Base-by-base conservation (phyloP, 2,888 invertebrate species). In the Apotomis betuletana region DNA sequence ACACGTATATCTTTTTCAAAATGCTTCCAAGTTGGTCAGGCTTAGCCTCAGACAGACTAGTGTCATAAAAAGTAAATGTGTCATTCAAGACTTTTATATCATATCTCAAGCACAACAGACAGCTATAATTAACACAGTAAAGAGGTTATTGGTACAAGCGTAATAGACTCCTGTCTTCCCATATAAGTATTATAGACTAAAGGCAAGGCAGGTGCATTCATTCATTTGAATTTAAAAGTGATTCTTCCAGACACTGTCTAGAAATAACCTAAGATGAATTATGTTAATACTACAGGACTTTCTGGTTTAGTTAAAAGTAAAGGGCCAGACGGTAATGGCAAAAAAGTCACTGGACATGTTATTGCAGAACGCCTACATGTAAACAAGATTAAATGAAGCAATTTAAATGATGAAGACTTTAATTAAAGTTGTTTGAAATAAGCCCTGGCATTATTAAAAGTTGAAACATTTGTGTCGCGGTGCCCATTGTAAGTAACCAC, bases 181-280 rank as follows among this genome's bases (percentile, higher is more conserved):
- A 52, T 63, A 54, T 52, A 63, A 27, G 44, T n/a, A 36, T 44
- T 15, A 15, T 51, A 13, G 57, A 55, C 58, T 36, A 62, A 58
- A 41, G 36, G 13, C 27, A 5, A 15, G 44, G 67, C 72, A 72
- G 72, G 72, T 72, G 72, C 36, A 58, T 36, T 59, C 38, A 41
- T 63, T n/a, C 67, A 58, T 68, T 67, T 62, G 62, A 67, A 67
- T 72, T 67, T 67, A 62, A 58, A 72, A 63, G 49, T 52, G 13
- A 58, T 68, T 64, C 12, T 10, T 15, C 46, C 41, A 67, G 68
- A 63, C 63, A n/a, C n/a, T 46, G 72, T 68, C 72, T 72, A 51
- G 65, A 10, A 65, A 44, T 52, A 36, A 54, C 13, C 41, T 41
- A 41, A 54, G 15, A 10, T 61, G 57, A 54, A 67, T 62, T 62